Evolutionary conservation across 2,797 vertebrate genomes (phyloP), one percentile per base, ranked within the genome.

Genomic region (Adelosebastes latens): DNA sequence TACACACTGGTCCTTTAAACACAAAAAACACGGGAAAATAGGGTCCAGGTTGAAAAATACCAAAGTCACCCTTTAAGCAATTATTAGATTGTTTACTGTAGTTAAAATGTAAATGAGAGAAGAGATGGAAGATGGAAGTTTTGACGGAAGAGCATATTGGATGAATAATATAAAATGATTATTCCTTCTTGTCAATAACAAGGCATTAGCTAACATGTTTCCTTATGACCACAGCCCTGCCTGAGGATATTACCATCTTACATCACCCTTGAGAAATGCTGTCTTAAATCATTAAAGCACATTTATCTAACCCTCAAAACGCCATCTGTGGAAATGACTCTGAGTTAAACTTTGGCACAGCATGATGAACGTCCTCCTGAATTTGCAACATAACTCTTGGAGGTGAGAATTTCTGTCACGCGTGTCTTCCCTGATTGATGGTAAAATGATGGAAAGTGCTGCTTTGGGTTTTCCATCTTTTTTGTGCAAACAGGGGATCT

Each of bases 401-500:
- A 79, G n/a, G 8, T 79, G 70, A 84, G 14, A 56, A 25, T 29
- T 65, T 78, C 42, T 69, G 52, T 69, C 72, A 16, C 25, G 46
- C 2, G 5, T 36, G 72, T 66, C 64, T 53, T 42, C n/a, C 9
- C 10, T 81, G 71, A 87, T 52, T 72, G 67, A 87, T 79, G 34
- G 39, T 11, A 39, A 46, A 22, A 36, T 58, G 69, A 72, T 20
- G 55, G 64, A 84, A 27, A 72, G 39, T 62, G 53, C 42, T 4
- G n/a, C 18, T 68, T 62, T n/a, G 56, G 75, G 67, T 65, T 74
- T 77, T 91, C 72, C 25, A 66, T 79, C 8, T 13, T 75, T 25
- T 55, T 79, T 62, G 55, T 60, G 25, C 62, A 72, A 72, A 56
- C 6, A 58, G 67, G 60, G 36, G 63, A 77, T 80, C 39, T 11